Evolutionary conservation across 1,140 invertebrate species (phyloP).

Genomic region (Drosophila busckii): DNA sequence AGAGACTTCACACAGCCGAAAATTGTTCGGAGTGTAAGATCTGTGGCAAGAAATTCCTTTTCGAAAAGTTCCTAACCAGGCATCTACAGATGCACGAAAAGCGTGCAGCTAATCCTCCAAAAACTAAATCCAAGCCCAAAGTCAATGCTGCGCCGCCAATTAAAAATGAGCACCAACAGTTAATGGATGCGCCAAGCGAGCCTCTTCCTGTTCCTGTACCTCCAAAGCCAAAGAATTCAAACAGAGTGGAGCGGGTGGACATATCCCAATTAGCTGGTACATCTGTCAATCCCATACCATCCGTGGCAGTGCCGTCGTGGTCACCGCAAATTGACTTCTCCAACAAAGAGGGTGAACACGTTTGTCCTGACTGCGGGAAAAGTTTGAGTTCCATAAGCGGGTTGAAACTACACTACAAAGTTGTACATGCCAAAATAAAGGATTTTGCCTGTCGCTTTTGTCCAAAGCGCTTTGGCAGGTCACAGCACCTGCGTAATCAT

Average conservation of each 20-base stretch:
- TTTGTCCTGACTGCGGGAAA: constrained; percentile 66
- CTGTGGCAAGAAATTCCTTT: constrained; percentile 66
- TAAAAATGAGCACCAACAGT: constrained; percentile 2
- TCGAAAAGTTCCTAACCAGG: constrained; percentile 62
- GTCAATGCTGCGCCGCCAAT: constrained; percentile 3
- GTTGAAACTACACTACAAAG: constrained; percentile 69
- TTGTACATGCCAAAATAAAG: constrained; percentile 71
- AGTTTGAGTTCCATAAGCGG: constrained; percentile 73
- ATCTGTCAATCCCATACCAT: constrained; percentile 67
- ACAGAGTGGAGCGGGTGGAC: constrained; percentile 70
- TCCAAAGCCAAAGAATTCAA: constrained; percentile 22
- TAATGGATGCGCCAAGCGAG: not conserved
- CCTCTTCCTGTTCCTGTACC: not conserved
- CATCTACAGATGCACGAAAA: constrained; percentile 69
- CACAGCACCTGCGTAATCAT: constrained; percentile 70
- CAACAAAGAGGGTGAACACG: constrained; percentile 71
- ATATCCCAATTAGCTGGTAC: constrained; percentile 69
- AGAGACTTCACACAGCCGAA: constrained; percentile 79
- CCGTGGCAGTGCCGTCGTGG: constrained; percentile 66
- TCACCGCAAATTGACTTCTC: constrained; percentile 69
- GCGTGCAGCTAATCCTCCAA: constrained; percentile 48
- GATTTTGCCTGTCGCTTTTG: constrained; percentile 72
- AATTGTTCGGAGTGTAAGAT: constrained; percentile 72
- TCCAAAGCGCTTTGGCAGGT: constrained; percentile 67
- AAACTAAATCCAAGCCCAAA: no score